Evolutionary conservation across 2,797 vertebrate genomes (phyloP).

Genomic region (Halcyon leucocephala): DNA sequence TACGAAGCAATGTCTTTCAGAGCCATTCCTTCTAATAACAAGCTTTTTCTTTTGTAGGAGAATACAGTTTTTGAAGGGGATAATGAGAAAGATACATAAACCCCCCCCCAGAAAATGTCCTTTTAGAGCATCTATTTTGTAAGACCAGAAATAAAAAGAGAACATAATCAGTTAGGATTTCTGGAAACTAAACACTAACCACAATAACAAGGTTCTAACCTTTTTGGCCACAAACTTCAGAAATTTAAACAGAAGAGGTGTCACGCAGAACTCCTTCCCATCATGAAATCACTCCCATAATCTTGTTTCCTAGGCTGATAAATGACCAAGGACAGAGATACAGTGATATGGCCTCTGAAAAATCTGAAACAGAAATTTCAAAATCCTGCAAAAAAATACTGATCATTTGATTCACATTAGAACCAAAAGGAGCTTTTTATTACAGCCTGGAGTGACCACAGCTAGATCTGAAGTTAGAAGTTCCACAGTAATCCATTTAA

Average conservation of each 20-base stretch:
- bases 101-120: fast-evolving
- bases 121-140: neutral
- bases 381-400: neutral
- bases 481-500: neutral
- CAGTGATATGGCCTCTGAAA: fast-evolving
- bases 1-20: neutral
- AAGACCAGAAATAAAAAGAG: neutral
- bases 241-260: neutral
- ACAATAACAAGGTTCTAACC: neutral
- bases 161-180: neutral
- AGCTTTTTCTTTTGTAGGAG: neutral
- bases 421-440: neutral
- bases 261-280: neutral
- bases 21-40: neutral
- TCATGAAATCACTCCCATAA: neutral
- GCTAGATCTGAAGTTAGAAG: neutral
- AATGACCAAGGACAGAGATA: neutral
- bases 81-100: neutral
- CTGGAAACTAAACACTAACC: neutral
- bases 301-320: neutral
- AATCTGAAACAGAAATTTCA: neutral
- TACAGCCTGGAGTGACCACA: neutral
- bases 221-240: neutral
- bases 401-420: neutral
- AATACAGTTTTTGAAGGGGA: neutral